A percentile compares a stretch with the other conserved stretches of the same genome.
These are phyloP conservation scores for Mormyrus hasselquistii DNA, from an alignment of 2,797 vertebrate species.

Conservation along the genomic window DNA sequence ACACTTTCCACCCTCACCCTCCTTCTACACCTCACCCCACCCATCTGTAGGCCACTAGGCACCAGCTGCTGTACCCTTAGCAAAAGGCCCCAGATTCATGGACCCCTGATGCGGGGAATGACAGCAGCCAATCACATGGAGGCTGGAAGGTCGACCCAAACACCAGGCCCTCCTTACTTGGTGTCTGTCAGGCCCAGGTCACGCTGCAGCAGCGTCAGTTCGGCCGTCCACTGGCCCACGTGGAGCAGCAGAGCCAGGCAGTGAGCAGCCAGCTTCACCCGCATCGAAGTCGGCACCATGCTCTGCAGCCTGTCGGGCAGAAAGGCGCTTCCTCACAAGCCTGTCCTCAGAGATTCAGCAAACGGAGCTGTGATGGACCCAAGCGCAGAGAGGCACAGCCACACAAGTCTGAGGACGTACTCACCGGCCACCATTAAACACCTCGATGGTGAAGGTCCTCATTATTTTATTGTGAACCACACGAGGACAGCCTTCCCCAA, in stretches of 20 bases:
- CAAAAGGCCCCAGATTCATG: background rate
- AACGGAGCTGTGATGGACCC: background rate
- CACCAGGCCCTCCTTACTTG: slow-evolving; percentile 56
- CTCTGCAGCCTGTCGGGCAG: slow-evolving; percentile 64
- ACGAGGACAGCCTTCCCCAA: slow-evolving; percentile 72
- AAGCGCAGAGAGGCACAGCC: background rate
- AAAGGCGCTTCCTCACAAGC: background rate
- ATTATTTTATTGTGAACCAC: slow-evolving; percentile 72
- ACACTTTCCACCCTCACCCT: background rate
- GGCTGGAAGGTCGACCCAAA: background rate
- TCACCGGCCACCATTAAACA: slow-evolving; percentile 77
- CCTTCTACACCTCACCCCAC: background rate
- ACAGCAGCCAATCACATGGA: background rate
- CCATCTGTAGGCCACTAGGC: background rate
- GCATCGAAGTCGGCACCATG: slow-evolving; percentile 75
- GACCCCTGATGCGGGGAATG: background rate
- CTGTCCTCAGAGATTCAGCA: background rate
- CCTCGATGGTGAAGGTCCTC: slow-evolving; percentile 73
- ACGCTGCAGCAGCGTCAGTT: slow-evolving; percentile 79
- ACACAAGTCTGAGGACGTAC: background rate
- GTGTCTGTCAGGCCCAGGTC: slow-evolving; percentile 75
- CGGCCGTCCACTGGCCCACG: slow-evolving; percentile 67
- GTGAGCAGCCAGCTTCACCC: slow-evolving; percentile 72
- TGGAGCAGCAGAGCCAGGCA: slow-evolving; percentile 81
- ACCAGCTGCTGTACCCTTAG: background rate